A percentile compares a stretch with the other conserved stretches of the same genome.
Conservation (phyloP, 2,113 vertebrate genomes). For the Melospiza georgiana region DNA sequence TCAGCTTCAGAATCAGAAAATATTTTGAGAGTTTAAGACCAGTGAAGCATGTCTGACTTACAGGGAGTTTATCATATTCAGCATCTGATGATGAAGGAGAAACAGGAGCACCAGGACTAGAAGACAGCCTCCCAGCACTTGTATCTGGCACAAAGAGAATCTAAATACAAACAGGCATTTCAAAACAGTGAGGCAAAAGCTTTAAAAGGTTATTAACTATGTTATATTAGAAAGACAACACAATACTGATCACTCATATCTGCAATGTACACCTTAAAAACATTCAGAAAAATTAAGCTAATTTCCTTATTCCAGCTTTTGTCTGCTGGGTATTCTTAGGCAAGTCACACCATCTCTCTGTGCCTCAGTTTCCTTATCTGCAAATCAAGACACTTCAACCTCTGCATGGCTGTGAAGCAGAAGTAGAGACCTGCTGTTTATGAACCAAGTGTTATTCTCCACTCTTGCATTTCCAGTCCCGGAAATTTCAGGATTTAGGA, state of each 20-base stretch:
- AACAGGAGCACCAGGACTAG: slow-evolving; percentile 67
- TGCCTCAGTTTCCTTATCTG: not conserved
- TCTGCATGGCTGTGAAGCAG: not conserved
- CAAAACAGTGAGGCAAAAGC: not conserved
- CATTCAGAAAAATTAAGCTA: not conserved
- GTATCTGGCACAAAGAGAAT: slow-evolving; percentile 91
- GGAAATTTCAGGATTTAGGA: not conserved
- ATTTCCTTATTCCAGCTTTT: not conserved
- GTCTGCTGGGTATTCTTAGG: not conserved
- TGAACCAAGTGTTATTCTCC: not conserved
- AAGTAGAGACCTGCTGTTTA: not conserved
- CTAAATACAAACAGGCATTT: slow-evolving; percentile 64
- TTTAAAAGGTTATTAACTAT: not conserved
- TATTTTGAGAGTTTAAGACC: not conserved
- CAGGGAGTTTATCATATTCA: slow-evolving; percentile 81
- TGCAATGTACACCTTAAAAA: not conserved
- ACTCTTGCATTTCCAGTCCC: not conserved
- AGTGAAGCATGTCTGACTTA: slow-evolving; percentile 64
- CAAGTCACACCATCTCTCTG: not conserved
- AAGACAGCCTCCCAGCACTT: slow-evolving; percentile 59
- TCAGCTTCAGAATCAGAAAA: not conserved
- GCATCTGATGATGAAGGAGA: slow-evolving; percentile 80
- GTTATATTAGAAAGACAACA: not conserved
- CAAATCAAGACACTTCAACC: not conserved
- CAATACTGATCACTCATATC: not conserved